Conservation (phyloP, 2,888 invertebrate genomes). For the Euzophera pinguis region DNA sequence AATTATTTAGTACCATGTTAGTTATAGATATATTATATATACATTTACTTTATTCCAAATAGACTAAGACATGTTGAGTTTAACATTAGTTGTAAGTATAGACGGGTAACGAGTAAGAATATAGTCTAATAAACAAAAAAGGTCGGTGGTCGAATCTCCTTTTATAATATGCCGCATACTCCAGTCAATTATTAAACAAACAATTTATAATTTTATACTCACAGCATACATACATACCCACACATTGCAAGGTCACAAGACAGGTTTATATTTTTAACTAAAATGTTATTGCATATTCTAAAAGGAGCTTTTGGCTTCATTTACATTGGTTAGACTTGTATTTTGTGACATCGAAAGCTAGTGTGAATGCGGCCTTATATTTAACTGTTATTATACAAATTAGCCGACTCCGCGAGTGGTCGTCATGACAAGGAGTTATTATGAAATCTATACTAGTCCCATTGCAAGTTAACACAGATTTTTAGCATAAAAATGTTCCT, state of each 20-base stretch:
- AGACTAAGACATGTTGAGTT: constrained; percentile 66
- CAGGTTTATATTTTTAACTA: constrained; percentile 27
- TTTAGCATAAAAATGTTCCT: constrained; percentile 75
- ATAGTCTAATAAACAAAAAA: constrained; percentile 31
- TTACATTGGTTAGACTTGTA: constrained; percentile 64
- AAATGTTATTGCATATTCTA: constrained; percentile 49
- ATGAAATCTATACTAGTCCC: constrained; percentile 72
- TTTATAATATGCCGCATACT: constrained; percentile 49
- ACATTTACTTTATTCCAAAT: constrained; percentile 68
- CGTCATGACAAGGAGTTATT: constrained; percentile 48
- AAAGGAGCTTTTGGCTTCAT: constrained; percentile 63
- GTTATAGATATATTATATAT: constrained; percentile 40
- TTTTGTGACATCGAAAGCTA: constrained; percentile 65
- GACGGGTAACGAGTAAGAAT: constrained; percentile 55
- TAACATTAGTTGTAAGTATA: constrained; percentile 53
- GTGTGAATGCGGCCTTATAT: constrained; percentile 71
- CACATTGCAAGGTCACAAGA: constrained; percentile 54
- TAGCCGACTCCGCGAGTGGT: constrained; percentile 44
- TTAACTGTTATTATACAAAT: constrained; percentile 31
- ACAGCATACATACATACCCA: constrained; percentile 17
- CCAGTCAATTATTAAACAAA: constrained; percentile 24
- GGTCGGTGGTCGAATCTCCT: constrained; percentile 48
- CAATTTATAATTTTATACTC: constrained; percentile 23
- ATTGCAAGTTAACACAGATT: constrained; percentile 73
- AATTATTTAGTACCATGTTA: constrained; percentile 60